Evolutionary conservation across 2,797 vertebrate genomes (phyloP).

Genomic region (Darevskia mixta): DNA sequence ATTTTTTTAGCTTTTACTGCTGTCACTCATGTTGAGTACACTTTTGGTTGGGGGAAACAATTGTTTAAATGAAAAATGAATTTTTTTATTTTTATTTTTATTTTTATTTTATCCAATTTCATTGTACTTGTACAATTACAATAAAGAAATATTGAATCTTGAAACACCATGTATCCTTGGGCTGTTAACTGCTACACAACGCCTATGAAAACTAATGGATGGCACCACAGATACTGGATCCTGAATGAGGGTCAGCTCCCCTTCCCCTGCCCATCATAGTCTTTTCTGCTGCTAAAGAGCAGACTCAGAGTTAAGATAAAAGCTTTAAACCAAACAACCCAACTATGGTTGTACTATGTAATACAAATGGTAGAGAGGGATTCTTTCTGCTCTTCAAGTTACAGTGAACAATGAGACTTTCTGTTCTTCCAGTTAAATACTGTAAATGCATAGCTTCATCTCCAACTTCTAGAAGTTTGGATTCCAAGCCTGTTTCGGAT

Average conservation of each 20-base stretch:
- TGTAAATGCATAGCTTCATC: background rate
- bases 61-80: too few species aligned
- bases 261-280: too few species aligned
- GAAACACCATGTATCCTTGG: background rate
- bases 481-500: accelerated
- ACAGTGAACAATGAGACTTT: background rate
- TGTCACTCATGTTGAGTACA: too few species aligned
- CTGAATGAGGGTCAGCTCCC: background rate
- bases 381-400: background rate
- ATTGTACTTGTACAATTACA: too few species aligned
- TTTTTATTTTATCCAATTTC: too few species aligned
- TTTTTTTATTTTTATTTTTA: too few species aligned
- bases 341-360: background rate
- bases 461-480: background rate
- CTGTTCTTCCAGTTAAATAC: background rate
- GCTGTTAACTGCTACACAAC: background rate
- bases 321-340: background rate
- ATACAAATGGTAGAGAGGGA: background rate
- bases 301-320: background rate
- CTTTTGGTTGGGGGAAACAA: too few species aligned
- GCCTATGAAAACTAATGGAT: background rate
- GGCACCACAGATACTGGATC: background rate
- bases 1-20: too few species aligned
- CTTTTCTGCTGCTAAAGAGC: background rate
- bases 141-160: too few species aligned